Evolutionary conservation across 2,113 vertebrate species (phyloP), one percentile per base, ranked within the genome.

Genomic region (Tinamus guttatus): DNA sequence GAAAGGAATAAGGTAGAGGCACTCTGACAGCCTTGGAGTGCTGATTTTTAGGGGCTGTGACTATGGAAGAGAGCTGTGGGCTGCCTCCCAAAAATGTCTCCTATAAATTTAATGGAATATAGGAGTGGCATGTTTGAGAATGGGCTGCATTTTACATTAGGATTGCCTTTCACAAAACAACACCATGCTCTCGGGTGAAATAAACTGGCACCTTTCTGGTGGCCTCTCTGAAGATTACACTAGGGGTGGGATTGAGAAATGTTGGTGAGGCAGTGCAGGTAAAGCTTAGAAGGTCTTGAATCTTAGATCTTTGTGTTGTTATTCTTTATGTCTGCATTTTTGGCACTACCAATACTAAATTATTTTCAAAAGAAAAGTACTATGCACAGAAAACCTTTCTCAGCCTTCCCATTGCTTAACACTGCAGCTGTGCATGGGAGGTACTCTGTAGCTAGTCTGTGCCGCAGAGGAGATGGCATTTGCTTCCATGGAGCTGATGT

Each of bases 331-430:
- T 45, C 13, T 65, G 49, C 65, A 28, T 59, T 70, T 51, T 67
- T 79, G 67, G 59, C 18, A 21, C 16, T 56, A 41, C 22, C 34
- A 25, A 21, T 13, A 15, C 8, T 30, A 45, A 36, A 43, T 64
- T 56, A 28, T 56, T 68, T 80, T 54, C 19, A 7, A 51, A 76
- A 28, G 9, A 90, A 65, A 24, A 54, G 15, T 54, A 10, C 25
- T 40, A 19, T 41, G n/a, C 41, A 54, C 52, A 76, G 71, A 22
- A 58, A 71, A 3, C 28, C 13, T 90, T 65, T 64, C 47, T 79
- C 64, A 74, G 69, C n/a, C 28, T 30, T 83, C 18, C 5, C 0
- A 0, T 24, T 27, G 52, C 32, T 17, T 36, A 47, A 7, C 21
- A 34, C 40, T 25, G 30, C 25, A 21, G 41, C 30, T 59, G 1